Evolutionary conservation across 2,113 vertebrate genomes (phyloP).

Genomic region (Brevimyrus niger): DNA sequence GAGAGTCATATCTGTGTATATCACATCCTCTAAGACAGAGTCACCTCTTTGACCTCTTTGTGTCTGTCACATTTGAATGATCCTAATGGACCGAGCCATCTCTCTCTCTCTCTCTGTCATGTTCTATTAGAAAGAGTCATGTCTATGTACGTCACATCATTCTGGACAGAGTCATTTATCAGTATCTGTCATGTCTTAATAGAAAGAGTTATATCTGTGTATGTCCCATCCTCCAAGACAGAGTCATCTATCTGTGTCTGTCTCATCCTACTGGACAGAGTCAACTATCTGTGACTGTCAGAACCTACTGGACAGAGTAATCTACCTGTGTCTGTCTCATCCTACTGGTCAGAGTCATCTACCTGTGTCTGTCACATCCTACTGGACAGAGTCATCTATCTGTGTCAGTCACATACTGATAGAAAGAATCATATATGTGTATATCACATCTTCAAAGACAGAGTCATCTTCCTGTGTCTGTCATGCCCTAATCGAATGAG

Average conservation of each 20-base stretch:
- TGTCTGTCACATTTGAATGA: not conserved
- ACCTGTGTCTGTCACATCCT: not conserved
- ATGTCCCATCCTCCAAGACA: not conserved
- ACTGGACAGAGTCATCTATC: not conserved
- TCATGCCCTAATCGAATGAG: not conserved
- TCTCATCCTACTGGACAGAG: not conserved
- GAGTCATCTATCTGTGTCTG: not conserved
- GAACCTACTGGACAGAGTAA: too few species aligned
- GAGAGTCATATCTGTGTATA: not conserved
- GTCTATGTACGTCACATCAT: not conserved
- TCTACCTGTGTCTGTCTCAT: not conserved
- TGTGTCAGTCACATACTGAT: not conserved
- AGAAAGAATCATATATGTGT: not conserved
- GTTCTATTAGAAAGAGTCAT: not conserved
- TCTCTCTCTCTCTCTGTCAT: not conserved
- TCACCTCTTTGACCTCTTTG: not conserved
- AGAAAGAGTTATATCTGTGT: not conserved
- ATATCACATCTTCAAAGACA: not conserved
- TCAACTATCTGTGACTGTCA: not conserved
- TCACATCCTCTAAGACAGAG: not conserved
- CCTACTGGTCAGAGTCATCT: not conserved
- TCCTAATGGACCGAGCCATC: not conserved
- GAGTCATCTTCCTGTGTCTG: not conserved
- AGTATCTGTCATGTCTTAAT: not conserved
- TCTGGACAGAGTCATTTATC: not conserved